Percentiles rank a stretch among this genome's conserved stretches.
Conservation (phyloP, 2,113 vertebrate genomes). For the Myocastor coypus region DNA sequence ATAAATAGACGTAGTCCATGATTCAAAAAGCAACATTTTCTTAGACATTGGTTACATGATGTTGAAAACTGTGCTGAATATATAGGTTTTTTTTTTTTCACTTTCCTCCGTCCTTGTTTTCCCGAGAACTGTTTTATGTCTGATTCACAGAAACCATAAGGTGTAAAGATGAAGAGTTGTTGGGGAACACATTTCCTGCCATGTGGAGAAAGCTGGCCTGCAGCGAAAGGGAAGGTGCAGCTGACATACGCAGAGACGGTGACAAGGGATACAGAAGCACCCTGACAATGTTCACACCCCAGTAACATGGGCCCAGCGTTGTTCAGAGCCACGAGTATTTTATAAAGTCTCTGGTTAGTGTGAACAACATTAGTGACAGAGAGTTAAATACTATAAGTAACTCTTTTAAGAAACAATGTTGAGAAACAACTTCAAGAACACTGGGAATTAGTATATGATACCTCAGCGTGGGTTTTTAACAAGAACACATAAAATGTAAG, state of each 20-base stretch:
- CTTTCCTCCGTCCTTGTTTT: background rate
- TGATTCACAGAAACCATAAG: background rate
- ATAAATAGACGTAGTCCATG: background rate
- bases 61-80: constrained; percentile 3
- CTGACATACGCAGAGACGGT: background rate
- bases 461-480: background rate
- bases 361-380: background rate
- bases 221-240: background rate
- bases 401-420: background rate
- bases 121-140: background rate
- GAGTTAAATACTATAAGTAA: background rate
- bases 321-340: background rate
- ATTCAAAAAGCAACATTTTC: constrained; percentile 28
- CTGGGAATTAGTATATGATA: background rate
- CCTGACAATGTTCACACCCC: accelerated
- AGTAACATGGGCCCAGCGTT: background rate
- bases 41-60: background rate
- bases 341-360: background rate
- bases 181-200: background rate
- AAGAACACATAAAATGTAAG: background rate
- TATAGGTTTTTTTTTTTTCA: background rate
- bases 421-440: background rate
- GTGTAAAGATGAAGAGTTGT: background rate
- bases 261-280: background rate
- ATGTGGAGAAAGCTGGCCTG: background rate